Percentiles rank a stretch among this genome's conserved stretches.
Evolutionary conservation across 2,113 vertebrate species (phyloP).

Genomic region (Myotis lucifugus): DNA sequence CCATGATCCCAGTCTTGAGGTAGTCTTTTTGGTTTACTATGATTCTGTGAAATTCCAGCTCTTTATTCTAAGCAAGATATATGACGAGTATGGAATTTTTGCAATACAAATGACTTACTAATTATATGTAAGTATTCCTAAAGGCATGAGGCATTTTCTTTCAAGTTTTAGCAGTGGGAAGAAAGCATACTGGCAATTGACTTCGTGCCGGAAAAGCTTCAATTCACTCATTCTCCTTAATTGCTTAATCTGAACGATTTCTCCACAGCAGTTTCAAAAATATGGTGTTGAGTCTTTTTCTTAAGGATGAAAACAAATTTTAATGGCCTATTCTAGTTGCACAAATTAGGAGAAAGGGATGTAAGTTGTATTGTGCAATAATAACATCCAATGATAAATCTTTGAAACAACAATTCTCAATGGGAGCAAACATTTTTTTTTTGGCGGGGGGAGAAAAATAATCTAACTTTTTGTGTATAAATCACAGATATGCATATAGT

Average conservation of each 20-base stretch:
- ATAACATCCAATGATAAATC: not conserved
- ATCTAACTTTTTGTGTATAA: not conserved
- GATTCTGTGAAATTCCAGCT: constrained; percentile 8
- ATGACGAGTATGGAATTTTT: not conserved
- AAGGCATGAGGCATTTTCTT: not conserved
- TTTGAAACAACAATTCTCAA: not conserved
- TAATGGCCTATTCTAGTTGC: constrained; percentile 25
- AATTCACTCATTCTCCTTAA: constrained; percentile 50
- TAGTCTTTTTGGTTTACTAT: constrained; percentile 12
- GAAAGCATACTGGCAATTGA: not conserved
- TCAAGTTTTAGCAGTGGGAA: constrained; percentile 23
- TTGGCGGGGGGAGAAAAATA: not conserved
- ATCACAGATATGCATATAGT: not conserved
- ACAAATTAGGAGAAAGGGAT: constrained; percentile 44
- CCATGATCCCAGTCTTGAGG: not conserved
- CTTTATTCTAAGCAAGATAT: constrained; percentile 35
- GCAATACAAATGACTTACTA: constrained; percentile 17
- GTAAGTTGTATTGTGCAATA: not conserved
- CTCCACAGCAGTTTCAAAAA: constrained; percentile 51
- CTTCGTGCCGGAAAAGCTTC: constrained; percentile 38
- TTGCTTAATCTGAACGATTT: constrained; percentile 68
- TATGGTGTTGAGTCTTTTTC: constrained; percentile 2
- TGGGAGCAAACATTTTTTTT: not conserved
- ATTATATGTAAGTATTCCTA: constrained; percentile 14
- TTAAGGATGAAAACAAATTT: constrained; percentile 55